These are phyloP conservation scores for Acanthacorydalis orientalis DNA, from an alignment of 2,888 invertebrate genomes.

Conservation along the genomic window DNA sequence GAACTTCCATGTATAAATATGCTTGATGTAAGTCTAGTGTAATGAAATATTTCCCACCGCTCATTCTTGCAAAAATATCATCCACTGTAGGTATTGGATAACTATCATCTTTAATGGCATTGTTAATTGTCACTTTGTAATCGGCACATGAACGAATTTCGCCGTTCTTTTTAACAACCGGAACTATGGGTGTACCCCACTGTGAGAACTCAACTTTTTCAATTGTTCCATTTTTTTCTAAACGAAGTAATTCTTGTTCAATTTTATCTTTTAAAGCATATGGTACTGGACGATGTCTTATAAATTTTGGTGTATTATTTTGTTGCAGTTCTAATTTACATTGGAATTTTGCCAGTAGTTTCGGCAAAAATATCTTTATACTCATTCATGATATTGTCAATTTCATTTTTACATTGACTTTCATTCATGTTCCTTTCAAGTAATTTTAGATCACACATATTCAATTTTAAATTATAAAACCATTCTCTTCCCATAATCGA, in stretches of 20 bases:
- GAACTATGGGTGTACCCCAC: conserved; percentile 15
- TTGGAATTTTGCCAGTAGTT: conserved; percentile 1
- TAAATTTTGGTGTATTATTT: conserved; percentile 2
- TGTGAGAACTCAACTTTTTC: too few relatives aligned
- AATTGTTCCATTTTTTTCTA: conserved; percentile 8
- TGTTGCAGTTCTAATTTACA: background rate
- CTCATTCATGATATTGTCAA: background rate
- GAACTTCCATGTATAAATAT: conserved; percentile 7
- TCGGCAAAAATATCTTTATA: conserved; percentile 1
- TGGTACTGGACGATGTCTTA: conserved; percentile 6
- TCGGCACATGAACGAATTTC: conserved; percentile 14
- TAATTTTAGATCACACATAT: background rate
- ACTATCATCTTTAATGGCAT: conserved; percentile 10
- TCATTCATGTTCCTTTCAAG: too few relatives aligned
- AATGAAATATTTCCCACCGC: too few relatives aligned
- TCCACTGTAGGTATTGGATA: too few relatives aligned
- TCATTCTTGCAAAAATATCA: too few relatives aligned
- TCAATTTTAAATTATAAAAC: background rate
- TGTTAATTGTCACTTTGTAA: conserved; percentile 15
- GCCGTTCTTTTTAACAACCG: conserved; percentile 12
- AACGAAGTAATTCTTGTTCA: conserved; percentile 7
- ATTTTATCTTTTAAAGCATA: conserved; percentile 8
- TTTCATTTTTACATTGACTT: background rate
- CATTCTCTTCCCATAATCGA: conserved; percentile 4
- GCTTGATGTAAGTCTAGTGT: too few relatives aligned